Percentiles rank a stretch among this genome's conserved stretches.
Conservation (phyloP, 2,888 invertebrate species). For the Crioceris asparagi region DNA sequence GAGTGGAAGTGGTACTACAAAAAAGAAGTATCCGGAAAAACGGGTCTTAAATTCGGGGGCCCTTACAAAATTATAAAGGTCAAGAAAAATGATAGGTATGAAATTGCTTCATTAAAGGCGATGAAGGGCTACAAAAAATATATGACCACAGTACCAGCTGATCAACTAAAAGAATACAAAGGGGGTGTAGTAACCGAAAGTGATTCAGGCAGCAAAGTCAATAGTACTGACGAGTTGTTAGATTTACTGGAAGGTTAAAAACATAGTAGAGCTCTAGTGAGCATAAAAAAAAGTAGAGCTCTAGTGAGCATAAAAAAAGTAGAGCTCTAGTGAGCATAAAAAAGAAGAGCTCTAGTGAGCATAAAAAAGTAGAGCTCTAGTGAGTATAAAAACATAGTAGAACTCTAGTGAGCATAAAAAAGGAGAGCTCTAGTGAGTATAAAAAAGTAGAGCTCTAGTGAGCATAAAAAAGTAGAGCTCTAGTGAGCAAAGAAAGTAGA, state of each 20-base stretch:
- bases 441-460: too few species aligned
- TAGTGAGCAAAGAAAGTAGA: too few species aligned
- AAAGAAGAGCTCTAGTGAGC: too few species aligned
- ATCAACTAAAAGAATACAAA: not conserved
- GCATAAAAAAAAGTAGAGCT: too few species aligned
- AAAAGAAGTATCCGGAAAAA: not conserved
- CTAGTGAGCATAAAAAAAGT: too few species aligned
- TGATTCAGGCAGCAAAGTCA: not conserved
- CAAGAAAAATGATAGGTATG: not conserved
- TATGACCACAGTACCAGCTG: not conserved
- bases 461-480: too few species aligned
- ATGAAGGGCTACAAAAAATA: constrained; percentile 1
- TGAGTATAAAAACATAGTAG: too few species aligned
- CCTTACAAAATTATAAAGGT: not conserved
- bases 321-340: too few species aligned
- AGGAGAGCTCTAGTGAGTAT: too few species aligned
- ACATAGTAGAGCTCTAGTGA: too few species aligned
- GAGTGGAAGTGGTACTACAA: not conserved
- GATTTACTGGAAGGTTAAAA: not conserved
- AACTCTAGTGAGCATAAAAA: too few species aligned
- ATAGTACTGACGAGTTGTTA: not conserved
- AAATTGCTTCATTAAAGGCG: not conserved
- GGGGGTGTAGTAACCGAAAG: constrained; percentile 1
- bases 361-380: too few species aligned
- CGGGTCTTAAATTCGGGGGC: not conserved